A percentile compares a stretch with the other conserved stretches of the same genome.
Conservation (phyloP, 2,113 vertebrate species). For the Lasiurus borealis region DNA sequence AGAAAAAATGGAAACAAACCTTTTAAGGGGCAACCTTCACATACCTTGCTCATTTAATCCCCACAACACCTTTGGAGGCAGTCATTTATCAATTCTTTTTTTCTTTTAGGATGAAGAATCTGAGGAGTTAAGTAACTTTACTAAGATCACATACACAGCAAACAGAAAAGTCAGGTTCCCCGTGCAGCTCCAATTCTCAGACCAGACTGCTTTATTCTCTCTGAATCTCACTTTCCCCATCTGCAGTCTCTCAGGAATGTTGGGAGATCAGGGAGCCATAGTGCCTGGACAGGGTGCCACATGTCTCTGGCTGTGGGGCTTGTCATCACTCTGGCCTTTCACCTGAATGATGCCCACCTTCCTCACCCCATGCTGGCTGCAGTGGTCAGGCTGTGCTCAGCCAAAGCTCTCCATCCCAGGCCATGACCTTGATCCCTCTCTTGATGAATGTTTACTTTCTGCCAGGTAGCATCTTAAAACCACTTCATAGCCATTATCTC, state of each 20-base stretch:
- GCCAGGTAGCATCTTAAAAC: neutral
- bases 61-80: neutral
- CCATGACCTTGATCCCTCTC: neutral
- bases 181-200: neutral
- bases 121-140: constrained; percentile 52
- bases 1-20: neutral
- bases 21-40: neutral
- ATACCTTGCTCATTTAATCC: neutral
- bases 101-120: constrained; percentile 20
- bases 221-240: neutral
- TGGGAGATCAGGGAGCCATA: neutral
- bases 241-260: neutral
- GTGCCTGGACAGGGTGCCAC: neutral
- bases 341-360: neutral
- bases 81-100: constrained; percentile 8
- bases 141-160: neutral
- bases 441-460: neutral
- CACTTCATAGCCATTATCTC: neutral
- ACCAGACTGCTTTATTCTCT: neutral
- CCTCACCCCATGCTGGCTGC: neutral
- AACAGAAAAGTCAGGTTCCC: neutral
- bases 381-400: neutral
- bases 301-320: neutral
- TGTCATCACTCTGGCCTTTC: neutral
- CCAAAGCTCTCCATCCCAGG: neutral